Base-by-base conservation (phyloP, 2,113 vertebrate species). In the Strigops habroptila region DNA sequence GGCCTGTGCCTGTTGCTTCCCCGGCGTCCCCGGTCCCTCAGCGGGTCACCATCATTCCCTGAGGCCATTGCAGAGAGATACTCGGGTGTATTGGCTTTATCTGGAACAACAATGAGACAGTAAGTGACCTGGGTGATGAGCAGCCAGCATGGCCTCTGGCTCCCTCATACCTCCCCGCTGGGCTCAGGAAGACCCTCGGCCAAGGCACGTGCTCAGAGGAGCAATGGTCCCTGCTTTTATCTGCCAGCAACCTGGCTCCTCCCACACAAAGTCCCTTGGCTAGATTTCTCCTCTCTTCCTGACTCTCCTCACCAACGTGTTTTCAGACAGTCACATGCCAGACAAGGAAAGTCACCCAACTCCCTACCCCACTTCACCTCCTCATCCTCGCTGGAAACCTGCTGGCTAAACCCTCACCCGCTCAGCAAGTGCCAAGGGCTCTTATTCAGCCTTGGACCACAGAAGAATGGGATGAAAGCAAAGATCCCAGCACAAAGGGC, bases 11-110 rank as follows among this genome's bases (percentile, higher is more conserved):
- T 12, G 9, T 7, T 8, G 55, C 90, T 91, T 6, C 44, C 62
- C 24, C 1, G 44, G 70, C 3, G 37, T n/a, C 13, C 8, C 1
- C 5, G 87, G 6, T 17, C 43, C 67, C 14, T 25, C 0, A 25
- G 31, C 22, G 81, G 52, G 31, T 95, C 93, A 3, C 64, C 41
- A 4, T 81, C 41, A 3, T 67, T 64, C 92, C 95, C 91, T 5
- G 97, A 95, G 73, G 96, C 96, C 97, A 97, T 97, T 1, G 91
- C 94, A 69, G 91, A 83, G 64, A 21, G 68, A 65, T 60, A 15
- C 70, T 84, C 14, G 51, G 70, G 69, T n/a, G 19, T 2, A 22
- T 37, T 65, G 18, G 48, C 33, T 15, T 67, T 41, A 82, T 92
- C 97, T 97, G 92, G 30, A 87, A 44, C 0, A 4, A 68, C 0